Base-by-base conservation (phyloP, 2,113 vertebrate genomes). In the Manacus vitellinus region DNA sequence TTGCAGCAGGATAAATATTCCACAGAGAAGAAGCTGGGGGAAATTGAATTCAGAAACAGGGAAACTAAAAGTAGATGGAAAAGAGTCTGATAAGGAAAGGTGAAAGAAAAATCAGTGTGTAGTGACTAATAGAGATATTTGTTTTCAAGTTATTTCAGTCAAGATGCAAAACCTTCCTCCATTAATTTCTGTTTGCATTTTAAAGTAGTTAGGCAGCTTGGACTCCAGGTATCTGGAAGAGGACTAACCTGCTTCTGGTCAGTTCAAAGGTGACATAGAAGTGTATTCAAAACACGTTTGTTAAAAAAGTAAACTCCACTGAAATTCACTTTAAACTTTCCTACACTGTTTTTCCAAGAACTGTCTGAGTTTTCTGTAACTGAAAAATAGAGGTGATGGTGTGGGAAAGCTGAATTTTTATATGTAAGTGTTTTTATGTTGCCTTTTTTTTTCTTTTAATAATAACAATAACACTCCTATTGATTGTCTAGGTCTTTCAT, bases 21-120 rank as follows among this genome's bases (percentile, higher is more conserved):
- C 91, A 81, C 70, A 84, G 33, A 55, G 88, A 77, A 63, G 91
- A 87, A 75, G 30, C 66, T 3, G 5, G 49, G 76, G 58, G 63
- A 92, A 95, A 93, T 23, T 66, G 52, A 93, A 88, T 74, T 91
- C 90, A 92, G 88, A 92, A 93, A 72, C 4, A 75, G 52, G 65
- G 75, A 85, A 94, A 85, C 33, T 30, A 54, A 83, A 94, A 80
- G 93, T 73, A 81, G 95, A 89, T 33, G 76, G 90, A 63, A 87
- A 89, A 51, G 24, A 43, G 33, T 20, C 41, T 44, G 87, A 67
- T 85, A 94, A 80, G 83, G 52, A 88, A 94, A 93, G 88, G 58
- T 43, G 59, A 76, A 78, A 71, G 61, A 87, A 81, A 66, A 77
- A 71, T 84, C 59, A 43, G 51, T 18, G 9, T 37, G 33, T 14